Base-by-base conservation (phyloP, 2,113 vertebrate species). In the Craseonycteris thonglongyai region DNA sequence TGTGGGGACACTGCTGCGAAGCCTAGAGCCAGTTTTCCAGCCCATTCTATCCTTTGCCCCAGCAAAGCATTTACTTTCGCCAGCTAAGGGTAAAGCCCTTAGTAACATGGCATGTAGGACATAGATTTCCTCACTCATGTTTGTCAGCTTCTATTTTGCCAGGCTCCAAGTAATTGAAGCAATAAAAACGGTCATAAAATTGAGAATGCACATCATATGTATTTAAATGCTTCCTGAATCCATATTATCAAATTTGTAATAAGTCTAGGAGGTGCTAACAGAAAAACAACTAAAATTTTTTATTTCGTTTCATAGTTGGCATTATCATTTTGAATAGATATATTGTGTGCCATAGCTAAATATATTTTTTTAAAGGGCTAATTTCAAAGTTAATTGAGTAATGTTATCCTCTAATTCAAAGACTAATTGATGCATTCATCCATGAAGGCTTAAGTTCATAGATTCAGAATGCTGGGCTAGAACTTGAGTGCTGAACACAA, bases 301-400 rank as follows among this genome's bases (percentile, higher is more conserved):
- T 91, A 63, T 93, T 94, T 89, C 47, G 35, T 63, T 91, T 96
- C 91, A 66, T 83, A 91, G 86, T 49, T 95, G 82, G 91, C 85
- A 47, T 74, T 81, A 68, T 89, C 63, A 22, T 91, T 91, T 82
- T 92, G 93, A 91, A 89, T 10, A 72, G 81, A 93, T 88, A 86
- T 88, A 47, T 1, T 28, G 47, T 89, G 74, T 33, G 38, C 59
- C 54, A 38, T 33, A 16, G 26, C 76, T 75, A 71, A 86, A 71
- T 66, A 42, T 58, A 49, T 87, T 95, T 92, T 61, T 71, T 91
- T 47, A 84, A 96, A 95, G 65, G 83, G 47, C 82, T 91, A 38
- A 74, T 75, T 51, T 92, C 84, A 80, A 10, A 95, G 59, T 85
- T 95, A 94, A 96, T 94, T 94, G 95, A 96, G 79, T 94, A 94